Conservation (phyloP, 2,113 vertebrate species). For the Furnarius figulus region DNA sequence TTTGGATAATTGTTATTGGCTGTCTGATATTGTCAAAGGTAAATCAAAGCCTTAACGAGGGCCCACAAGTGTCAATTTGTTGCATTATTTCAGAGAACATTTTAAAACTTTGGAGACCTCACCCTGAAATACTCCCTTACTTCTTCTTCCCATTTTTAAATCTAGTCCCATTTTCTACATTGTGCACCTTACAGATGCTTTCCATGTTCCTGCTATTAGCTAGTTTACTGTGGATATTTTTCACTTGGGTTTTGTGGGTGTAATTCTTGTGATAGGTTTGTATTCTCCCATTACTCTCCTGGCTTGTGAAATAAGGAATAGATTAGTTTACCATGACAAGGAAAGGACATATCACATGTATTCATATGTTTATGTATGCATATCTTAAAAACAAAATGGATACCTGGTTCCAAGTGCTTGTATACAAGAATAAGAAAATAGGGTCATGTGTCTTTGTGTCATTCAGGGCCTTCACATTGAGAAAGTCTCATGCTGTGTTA, state of each 20-base stretch:
- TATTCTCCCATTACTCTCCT: not conserved
- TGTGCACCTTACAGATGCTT: not conserved
- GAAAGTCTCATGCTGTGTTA: not conserved
- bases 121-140: not conserved
- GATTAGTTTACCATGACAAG: not conserved
- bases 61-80: not conserved
- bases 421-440: not conserved
- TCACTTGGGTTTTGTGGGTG: not conserved
- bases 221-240: not conserved
- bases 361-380: not conserved
- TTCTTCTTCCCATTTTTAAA: not conserved
- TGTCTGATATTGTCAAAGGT: not conserved
- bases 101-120: not conserved
- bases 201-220: not conserved
- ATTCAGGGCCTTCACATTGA: not conserved
- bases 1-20: not conserved
- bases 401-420: not conserved
- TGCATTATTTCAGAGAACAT: not conserved
- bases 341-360: not conserved
- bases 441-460: not conserved
- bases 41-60: slow-evolving; percentile 24
- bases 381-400: not conserved
- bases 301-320: not conserved
- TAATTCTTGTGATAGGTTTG: not conserved
- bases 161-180: not conserved